These are phyloP conservation scores for Pyrrhosoma nymphula DNA, from an alignment of 2,888 invertebrate species.

Conservation along the genomic window DNA sequence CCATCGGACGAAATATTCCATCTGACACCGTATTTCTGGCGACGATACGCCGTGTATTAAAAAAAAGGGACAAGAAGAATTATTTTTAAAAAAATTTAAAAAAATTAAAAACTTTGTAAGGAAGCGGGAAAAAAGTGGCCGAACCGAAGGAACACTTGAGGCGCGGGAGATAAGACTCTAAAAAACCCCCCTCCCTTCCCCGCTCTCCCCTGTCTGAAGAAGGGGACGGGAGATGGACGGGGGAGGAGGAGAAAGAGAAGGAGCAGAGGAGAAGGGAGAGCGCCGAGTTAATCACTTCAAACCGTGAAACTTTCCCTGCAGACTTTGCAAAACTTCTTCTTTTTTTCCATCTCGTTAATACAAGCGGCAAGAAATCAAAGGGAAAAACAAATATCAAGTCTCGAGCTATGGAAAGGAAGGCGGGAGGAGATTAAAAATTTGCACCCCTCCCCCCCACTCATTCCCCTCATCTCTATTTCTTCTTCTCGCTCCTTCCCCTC, in stretches of 20 bases:
- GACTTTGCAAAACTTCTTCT: background rate
- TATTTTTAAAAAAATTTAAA: too few species aligned
- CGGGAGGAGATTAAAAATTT: slow-evolving; percentile 28
- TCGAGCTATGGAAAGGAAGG: background rate
- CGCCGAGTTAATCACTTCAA: slow-evolving; percentile 29
- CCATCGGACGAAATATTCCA: background rate
- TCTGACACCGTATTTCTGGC: background rate
- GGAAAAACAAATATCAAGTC: slow-evolving; percentile 44
- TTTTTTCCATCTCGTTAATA: slow-evolving; percentile 11
- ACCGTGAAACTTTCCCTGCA: slow-evolving; percentile 23
- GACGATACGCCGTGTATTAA: background rate
- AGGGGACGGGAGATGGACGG: background rate
- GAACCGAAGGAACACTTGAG: background rate
- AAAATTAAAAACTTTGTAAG: too few species aligned
- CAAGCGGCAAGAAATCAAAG: slow-evolving; percentile 49
- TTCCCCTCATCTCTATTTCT: background rate
- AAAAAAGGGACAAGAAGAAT: background rate
- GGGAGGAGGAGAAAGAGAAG: background rate
- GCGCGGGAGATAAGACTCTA: background rate
- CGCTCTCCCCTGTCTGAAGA: background rate
- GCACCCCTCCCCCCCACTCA: background rate
- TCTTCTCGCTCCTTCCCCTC: background rate
- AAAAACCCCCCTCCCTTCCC: too few species aligned
- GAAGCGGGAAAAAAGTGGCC: background rate
- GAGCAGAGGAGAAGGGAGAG: background rate